Evolutionary conservation across 2,113 vertebrate genomes (phyloP).

Genomic region (Hydrochoerus hydrochaeris): DNA sequence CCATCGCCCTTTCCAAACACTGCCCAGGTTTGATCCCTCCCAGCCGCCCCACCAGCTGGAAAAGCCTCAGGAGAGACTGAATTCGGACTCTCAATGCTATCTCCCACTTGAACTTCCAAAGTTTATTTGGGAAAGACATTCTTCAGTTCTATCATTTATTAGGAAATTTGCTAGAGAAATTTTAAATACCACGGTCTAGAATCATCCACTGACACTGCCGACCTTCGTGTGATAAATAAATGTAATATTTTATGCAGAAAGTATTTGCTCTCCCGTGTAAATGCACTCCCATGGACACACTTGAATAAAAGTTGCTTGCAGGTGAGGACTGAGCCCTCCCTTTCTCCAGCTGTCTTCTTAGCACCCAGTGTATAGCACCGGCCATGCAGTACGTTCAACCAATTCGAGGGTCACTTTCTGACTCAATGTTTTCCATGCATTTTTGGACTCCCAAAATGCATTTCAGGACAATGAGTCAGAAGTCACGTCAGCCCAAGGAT

Average conservation of each 20-base stretch:
- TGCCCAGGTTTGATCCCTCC: conserved; percentile 75
- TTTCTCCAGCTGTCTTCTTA: background rate
- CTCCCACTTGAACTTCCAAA: conserved; percentile 64
- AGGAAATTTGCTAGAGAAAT: conserved; percentile 50
- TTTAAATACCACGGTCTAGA: conserved; percentile 26
- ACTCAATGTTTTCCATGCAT: background rate
- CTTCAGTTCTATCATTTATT: conserved; percentile 51
- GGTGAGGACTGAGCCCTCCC: background rate
- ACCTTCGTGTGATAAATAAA: background rate
- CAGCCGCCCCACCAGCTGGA: conserved; percentile 69
- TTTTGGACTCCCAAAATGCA: background rate
- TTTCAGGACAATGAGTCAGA: background rate
- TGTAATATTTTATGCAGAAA: background rate
- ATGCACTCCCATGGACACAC: background rate
- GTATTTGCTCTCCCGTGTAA: background rate
- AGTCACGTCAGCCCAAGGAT: background rate
- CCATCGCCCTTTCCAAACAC: conserved; percentile 73
- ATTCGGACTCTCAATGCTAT: background rate
- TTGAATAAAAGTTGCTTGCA: background rate
- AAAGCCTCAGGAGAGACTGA: conserved; percentile 56
- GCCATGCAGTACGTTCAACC: background rate
- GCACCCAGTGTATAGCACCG: background rate
- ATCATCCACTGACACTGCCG: background rate
- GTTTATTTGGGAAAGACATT: conserved; percentile 74
- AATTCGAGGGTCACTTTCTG: conserved; percentile 28